Evolutionary conservation across 2,888 invertebrate species (phyloP).

Genomic region (Elegia similella): DNA sequence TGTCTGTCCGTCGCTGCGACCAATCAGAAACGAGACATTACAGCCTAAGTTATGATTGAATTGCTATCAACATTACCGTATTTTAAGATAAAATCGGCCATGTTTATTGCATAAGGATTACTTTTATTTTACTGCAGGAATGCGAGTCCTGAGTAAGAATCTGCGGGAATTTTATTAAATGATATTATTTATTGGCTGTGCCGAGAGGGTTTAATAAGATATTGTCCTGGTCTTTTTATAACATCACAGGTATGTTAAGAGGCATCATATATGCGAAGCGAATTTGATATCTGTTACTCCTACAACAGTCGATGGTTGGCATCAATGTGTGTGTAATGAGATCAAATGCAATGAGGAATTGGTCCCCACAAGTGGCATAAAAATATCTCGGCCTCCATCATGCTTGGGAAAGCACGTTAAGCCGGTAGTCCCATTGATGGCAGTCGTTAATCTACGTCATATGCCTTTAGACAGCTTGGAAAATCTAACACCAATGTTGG

Average conservation of each 20-base stretch:
- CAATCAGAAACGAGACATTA: constrained; percentile 67
- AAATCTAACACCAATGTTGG: too few relatives aligned
- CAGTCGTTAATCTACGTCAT: too few relatives aligned
- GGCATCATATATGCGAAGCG: neutral
- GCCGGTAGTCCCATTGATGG: too few relatives aligned
- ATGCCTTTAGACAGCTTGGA: too few relatives aligned
- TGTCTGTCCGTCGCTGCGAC: constrained; percentile 36
- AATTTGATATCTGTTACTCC: too few relatives aligned
- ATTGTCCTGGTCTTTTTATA: neutral
- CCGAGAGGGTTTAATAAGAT: neutral
- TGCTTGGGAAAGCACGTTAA: too few relatives aligned
- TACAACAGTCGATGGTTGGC: too few relatives aligned
- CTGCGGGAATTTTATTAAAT: constrained; percentile 14
- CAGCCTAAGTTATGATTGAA: constrained; percentile 70
- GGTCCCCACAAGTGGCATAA: too few relatives aligned
- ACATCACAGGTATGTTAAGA: neutral
- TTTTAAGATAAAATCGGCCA: constrained; percentile 65
- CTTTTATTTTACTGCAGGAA: constrained; percentile 43
- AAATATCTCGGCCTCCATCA: too few relatives aligned
- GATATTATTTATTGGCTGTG: constrained; percentile 9
- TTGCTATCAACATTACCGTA: constrained; percentile 60
- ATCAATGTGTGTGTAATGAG: too few relatives aligned
- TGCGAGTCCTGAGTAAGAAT: constrained; percentile 11
- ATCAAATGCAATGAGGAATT: too few relatives aligned
- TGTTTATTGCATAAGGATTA: constrained; percentile 53